A percentile compares a stretch with the other conserved stretches of the same genome.
Evolutionary conservation across 2,888 invertebrate species (phyloP).

Genomic region (Cheilosia vernalis): DNA sequence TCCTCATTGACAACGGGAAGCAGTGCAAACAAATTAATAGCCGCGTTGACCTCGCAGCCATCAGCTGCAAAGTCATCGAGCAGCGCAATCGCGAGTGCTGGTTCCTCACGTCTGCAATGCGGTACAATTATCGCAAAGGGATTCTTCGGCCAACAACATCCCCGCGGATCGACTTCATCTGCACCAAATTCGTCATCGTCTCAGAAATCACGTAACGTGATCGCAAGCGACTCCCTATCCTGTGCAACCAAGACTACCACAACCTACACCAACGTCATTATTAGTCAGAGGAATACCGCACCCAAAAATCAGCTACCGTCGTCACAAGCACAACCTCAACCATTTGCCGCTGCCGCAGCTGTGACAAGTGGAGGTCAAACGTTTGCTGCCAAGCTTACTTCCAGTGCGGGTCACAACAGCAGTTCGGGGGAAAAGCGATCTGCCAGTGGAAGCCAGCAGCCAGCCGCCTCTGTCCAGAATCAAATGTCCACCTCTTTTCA

Average conservation of each 20-base stretch:
- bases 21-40: constrained; percentile 46
- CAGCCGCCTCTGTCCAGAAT: constrained; percentile 48
- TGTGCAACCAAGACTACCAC: constrained; percentile 85
- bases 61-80: constrained; percentile 38
- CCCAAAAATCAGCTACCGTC: constrained; percentile 68
- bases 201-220: constrained; percentile 56
- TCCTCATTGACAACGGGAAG: constrained; percentile 42
- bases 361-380: constrained; percentile 78
- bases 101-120: constrained; percentile 77
- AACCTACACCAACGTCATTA: constrained; percentile 85
- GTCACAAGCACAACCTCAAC: constrained; percentile 53
- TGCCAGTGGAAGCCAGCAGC: constrained; percentile 63
- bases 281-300: constrained; percentile 84
- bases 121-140: constrained; percentile 82
- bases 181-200: constrained; percentile 53
- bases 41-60: constrained; percentile 42
- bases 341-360: constrained; percentile 54
- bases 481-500: constrained; percentile 68
- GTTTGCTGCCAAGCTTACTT: constrained; percentile 84
- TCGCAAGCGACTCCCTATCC: constrained; percentile 67
- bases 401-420: constrained; percentile 79
- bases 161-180: constrained; percentile 75
- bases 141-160: constrained; percentile 77
- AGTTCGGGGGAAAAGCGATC: constrained; percentile 72
- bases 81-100: constrained; percentile 24